Evolutionary conservation across 1,140 invertebrate genomes (phyloP).

Genomic region (Medauroidea extradentata): DNA sequence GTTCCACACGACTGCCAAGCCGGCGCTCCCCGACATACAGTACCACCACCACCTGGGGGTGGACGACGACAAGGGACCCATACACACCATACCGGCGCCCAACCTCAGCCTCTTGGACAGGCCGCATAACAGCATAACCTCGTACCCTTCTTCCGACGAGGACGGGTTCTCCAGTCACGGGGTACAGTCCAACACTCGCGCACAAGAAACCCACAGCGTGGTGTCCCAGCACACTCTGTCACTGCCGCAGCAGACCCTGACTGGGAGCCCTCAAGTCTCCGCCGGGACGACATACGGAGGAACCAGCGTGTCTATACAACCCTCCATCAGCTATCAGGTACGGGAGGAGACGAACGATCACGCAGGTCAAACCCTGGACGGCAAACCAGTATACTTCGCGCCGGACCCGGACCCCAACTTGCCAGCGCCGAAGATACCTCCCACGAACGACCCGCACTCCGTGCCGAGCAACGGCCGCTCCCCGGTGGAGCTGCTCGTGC

Average conservation of each 20-base stretch:
- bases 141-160: not conserved
- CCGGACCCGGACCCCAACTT: conserved; percentile 47
- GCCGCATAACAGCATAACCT: not conserved
- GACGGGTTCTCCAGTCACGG: too few relatives aligned
- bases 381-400: conserved; percentile 41
- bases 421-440: conserved; percentile 40
- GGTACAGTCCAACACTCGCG: too few relatives aligned
- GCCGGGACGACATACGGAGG: not conserved
- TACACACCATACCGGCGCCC: conserved; percentile 76
- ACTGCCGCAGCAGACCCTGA: not conserved
- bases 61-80: conserved; percentile 61
- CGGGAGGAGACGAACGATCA: conserved; percentile 42
- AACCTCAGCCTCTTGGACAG: conserved; percentile 53
- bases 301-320: not conserved
- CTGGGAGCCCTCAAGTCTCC: not conserved
- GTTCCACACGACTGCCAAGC: not conserved
- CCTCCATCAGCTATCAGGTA: conserved; percentile 16
- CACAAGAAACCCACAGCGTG: conserved; percentile 1
- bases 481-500: not conserved
- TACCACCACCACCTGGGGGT: conserved; percentile 10
- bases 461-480: conserved; percentile 40
- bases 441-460: conserved; percentile 41
- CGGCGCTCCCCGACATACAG: not conserved
- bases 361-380: conserved; percentile 38
- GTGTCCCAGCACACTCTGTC: not conserved